These are phyloP conservation scores for Ictalurus furcatus DNA, from an alignment of 2,113 vertebrate genomes.

Conservation along the genomic window DNA sequence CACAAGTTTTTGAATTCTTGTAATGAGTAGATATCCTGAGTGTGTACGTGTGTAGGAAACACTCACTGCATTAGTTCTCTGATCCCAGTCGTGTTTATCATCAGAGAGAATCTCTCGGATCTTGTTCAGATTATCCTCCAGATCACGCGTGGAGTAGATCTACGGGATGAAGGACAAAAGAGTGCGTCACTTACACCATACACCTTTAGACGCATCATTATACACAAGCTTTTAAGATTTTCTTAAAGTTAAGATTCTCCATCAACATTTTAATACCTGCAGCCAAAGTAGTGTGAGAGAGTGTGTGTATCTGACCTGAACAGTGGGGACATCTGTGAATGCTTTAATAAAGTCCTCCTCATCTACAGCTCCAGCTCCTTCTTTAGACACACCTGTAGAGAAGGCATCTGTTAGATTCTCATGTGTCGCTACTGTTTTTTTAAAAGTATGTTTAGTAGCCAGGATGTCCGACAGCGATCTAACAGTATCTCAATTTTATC, in stretches of 20 bases:
- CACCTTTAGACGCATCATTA: not conserved
- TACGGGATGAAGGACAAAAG: not conserved
- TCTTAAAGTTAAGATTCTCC: not conserved
- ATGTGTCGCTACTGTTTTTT: not conserved
- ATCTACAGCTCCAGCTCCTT: constrained; percentile 87
- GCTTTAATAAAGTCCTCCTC: constrained; percentile 94
- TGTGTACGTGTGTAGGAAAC: not conserved
- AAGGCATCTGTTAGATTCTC: not conserved
- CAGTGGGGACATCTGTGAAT: constrained; percentile 91
- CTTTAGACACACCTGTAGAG: constrained; percentile 82
- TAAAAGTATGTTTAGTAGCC: not conserved
- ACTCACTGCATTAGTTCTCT: constrained; percentile 86
- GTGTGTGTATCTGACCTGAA: constrained; percentile 77
- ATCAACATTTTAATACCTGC: not conserved
- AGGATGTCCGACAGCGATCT: not conserved
- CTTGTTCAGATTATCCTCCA: constrained; percentile 98
- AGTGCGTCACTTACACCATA: not conserved
- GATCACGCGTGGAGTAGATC: constrained; percentile 76
- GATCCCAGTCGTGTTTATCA: constrained; percentile 99
- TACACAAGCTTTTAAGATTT: not conserved
- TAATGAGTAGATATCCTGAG: not conserved
- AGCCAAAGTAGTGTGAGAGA: not conserved
- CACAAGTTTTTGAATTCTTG: not conserved
- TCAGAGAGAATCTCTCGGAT: constrained; percentile 97
- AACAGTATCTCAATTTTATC: not conserved